Percentiles rank a stretch among this genome's conserved stretches.
These are phyloP conservation scores for Phalanger gymnotis DNA, from an alignment of 2,797 vertebrate genomes.

Conservation along the genomic window DNA sequence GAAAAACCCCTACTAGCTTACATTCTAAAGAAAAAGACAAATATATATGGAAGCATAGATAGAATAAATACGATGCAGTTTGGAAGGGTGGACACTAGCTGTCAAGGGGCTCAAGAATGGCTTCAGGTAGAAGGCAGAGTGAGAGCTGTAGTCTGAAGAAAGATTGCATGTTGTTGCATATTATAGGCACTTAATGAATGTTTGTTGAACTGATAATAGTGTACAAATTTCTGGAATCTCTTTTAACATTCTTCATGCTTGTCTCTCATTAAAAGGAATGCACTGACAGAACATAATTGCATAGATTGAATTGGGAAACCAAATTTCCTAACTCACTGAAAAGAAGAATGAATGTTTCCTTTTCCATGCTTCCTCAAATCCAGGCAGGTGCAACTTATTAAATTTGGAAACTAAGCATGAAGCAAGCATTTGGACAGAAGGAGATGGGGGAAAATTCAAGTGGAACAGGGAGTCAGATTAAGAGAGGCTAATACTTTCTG, in stretches of 20 bases:
- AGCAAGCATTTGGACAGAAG: slow-evolving; percentile 33
- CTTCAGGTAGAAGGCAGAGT: not conserved
- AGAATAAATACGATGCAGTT: not conserved
- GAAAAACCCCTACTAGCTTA: not conserved
- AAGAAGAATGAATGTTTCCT: slow-evolving; percentile 28
- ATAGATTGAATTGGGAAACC: slow-evolving; percentile 54
- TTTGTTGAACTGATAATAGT: not conserved
- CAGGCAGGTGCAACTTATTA: slow-evolving; percentile 55
- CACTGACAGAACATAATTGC: slow-evolving; percentile 45
- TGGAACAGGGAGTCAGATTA: slow-evolving; percentile 47
- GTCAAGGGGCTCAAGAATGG: not conserved
- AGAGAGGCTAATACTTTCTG: slow-evolving; percentile 31
- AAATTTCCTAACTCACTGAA: slow-evolving; percentile 61
- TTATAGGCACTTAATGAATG: not conserved
- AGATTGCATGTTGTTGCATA: not conserved
- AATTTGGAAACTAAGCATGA: slow-evolving; percentile 65
- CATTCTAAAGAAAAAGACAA: not conserved
- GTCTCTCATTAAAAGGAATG: slow-evolving; percentile 59
- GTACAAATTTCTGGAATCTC: not conserved
- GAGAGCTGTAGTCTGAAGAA: not conserved
- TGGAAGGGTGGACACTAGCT: not conserved
- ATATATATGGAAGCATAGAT: not conserved
- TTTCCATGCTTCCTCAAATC: not conserved
- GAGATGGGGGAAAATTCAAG: slow-evolving; percentile 51
- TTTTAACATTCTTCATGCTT: slow-evolving; percentile 20